Conservation (phyloP, 2,888 invertebrate genomes). For the Rhopalosiphum nymphaeae region DNA sequence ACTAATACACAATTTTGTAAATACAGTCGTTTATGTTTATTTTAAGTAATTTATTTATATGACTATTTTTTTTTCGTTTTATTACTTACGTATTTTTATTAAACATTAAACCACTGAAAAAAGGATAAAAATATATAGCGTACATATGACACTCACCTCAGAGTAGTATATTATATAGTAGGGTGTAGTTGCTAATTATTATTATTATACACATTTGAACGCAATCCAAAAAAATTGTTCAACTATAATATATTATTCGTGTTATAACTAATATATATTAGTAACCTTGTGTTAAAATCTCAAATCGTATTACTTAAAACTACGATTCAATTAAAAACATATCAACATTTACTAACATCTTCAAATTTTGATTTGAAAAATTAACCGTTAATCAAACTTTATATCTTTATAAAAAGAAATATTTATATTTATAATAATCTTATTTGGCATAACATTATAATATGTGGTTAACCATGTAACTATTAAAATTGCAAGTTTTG, state of each 20-base stretch:
- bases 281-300: background rate
- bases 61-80: background rate
- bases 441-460: background rate
- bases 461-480: background rate
- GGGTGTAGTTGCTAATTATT: background rate
- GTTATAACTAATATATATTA: background rate
- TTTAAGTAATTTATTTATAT: background rate
- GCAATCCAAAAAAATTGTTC: background rate
- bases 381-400: background rate
- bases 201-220: background rate
- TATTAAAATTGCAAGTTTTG: background rate
- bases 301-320: background rate
- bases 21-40: background rate
- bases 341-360: background rate
- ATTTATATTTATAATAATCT: background rate
- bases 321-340: background rate
- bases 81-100: background rate
- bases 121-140: background rate
- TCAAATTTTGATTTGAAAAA: background rate
- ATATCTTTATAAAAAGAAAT: background rate
- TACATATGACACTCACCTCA: background rate
- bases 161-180: background rate
- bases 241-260: background rate
- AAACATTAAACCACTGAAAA: background rate
- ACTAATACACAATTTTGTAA: background rate